Evolutionary conservation across 2,113 vertebrate genomes (phyloP), one percentile per base, ranked within the genome.

Genomic region (Alosa alosa): DNA sequence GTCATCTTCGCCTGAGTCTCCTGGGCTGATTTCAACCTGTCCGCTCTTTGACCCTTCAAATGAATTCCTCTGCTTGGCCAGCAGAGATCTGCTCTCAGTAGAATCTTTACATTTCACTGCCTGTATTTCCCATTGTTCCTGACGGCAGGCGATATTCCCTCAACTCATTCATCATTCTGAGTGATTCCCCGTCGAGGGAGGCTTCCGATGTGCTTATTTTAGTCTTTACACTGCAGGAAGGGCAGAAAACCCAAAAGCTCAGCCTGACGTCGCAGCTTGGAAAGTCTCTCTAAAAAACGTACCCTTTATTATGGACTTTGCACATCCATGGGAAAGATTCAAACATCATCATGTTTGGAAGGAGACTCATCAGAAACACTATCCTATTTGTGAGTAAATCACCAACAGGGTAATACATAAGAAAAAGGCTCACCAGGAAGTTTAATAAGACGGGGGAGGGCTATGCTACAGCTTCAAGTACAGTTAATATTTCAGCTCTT

Each of bases 191-290:
- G 87, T 89, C 89, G 87, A 83, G 87, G 88, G 89, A 89, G 86
- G 90, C 57, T 90, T 90, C 87, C 87, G 88, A 91, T 89, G 90
- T 89, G 90, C 82, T 83, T 90, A 89, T 92, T 92, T 89, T 93
- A 86, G 91, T 88, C 84, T 88, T 39, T 78, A 81, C 85, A 84
- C 88, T n/a, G 75, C 25, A 64, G 50, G 83, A 47, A 87, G 31
- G 20, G 15, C 82, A 87, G 55, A 75, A 44, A 36, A 75, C 82
- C 86, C 82, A 87, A 87, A 81, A 45, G 5, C 31, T 41, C 25
- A 64, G 8, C 84, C 87, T 86, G 86, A 87, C 86, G 85, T 88
- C 87, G 85, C 84, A 86, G 86, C 86, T 86, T 90, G 88, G 85
- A 88, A 57, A 85, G 84, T 39, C 17, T 78, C 72, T 36, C 31